Percentiles rank a stretch among this genome's conserved stretches.
Conservation (phyloP, 2,888 invertebrate genomes). For the Cephus runcator region DNA sequence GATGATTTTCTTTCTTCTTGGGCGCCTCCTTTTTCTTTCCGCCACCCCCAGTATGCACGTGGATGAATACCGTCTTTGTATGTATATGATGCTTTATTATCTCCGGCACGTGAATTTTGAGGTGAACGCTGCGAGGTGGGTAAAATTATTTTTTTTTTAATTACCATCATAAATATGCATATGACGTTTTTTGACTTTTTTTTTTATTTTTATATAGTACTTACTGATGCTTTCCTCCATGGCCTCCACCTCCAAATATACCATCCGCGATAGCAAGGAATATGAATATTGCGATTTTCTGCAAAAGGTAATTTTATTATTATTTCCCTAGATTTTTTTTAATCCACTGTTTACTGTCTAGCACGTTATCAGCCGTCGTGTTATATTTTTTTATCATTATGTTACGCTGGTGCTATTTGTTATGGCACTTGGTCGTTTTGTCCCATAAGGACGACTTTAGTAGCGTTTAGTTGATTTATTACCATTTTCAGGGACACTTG, state of each 20-base stretch:
- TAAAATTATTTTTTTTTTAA: not conserved
- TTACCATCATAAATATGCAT: not conserved
- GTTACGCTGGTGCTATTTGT: not conserved
- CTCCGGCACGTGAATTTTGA: slow-evolving; percentile 71
- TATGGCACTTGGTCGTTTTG: not conserved
- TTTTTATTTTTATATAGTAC: slow-evolving; percentile 22
- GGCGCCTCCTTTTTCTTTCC: slow-evolving; percentile 35
- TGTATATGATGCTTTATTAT: slow-evolving; percentile 72
- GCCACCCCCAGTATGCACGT: slow-evolving; percentile 60
- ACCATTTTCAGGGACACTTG: not conserved
- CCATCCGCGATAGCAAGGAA: slow-evolving; percentile 34
- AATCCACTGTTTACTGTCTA: not conserved
- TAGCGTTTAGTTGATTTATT: not conserved
- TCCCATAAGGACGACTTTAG: not conserved
- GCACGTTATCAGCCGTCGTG: not conserved
- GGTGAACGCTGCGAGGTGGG: slow-evolving; percentile 67
- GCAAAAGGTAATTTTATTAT: slow-evolving; percentile 16
- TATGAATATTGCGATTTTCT: slow-evolving; percentile 34
- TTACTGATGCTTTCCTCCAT: slow-evolving; percentile 46
- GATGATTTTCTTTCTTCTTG: slow-evolving; percentile 56
- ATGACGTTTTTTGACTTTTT: not conserved
- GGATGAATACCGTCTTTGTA: slow-evolving; percentile 71
- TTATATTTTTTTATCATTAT: not conserved
- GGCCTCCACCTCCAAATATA: slow-evolving; percentile 30
- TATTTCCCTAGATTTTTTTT: not conserved